phyloP scores from a whole-genome alignment of 2,113 vertebrate genomes.

The Platysternon megacephalum region DNA sequence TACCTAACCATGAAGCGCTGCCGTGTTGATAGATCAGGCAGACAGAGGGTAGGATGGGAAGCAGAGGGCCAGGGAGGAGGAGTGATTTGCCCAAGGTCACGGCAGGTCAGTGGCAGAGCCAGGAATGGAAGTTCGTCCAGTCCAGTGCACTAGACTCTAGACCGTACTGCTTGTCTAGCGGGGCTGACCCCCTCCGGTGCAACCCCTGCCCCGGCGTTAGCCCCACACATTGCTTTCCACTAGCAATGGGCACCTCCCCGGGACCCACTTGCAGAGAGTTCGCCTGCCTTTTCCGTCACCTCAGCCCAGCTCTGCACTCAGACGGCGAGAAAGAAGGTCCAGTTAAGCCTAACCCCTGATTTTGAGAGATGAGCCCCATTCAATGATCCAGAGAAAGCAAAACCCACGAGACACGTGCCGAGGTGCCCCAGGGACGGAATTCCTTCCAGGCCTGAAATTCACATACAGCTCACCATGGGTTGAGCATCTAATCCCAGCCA shows the following conservation, averaged over 20 bases:
- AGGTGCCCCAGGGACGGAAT: background rate
- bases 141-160: background rate
- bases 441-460: background rate
- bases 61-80: background rate
- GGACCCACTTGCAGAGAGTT: too few relatives aligned
- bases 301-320: background rate
- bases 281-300: too few relatives aligned
- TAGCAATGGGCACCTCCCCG: background rate
- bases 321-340: background rate
- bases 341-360: background rate
- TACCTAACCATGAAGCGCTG: too few relatives aligned
- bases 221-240: background rate
- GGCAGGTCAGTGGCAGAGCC: background rate
- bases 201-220: background rate
- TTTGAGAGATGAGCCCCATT: background rate
- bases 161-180: background rate
- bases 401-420: background rate
- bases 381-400: background rate
- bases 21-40: background rate
- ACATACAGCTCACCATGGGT: background rate
- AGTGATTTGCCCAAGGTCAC: background rate
- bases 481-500: background rate
- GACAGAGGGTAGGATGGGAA: background rate
- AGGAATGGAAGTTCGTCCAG: background rate
- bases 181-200: background rate